phyloP scores from a whole-genome alignment of 2,888 invertebrate species.

The Arctia plantaginis region DNA sequence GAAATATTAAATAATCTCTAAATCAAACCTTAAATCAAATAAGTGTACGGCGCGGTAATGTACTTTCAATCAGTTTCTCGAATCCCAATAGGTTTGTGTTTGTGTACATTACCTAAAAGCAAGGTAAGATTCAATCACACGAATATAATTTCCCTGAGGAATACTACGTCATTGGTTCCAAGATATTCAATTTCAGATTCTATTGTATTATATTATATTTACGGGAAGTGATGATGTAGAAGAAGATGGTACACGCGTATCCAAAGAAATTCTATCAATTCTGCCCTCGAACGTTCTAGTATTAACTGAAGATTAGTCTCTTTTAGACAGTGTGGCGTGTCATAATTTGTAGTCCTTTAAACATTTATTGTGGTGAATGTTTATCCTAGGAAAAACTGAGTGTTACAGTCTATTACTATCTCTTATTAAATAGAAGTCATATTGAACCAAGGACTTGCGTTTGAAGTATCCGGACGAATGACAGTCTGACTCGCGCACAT shows the following conservation, averaged over 20 bases:
- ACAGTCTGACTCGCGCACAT: too few relatives aligned
- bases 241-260: background rate
- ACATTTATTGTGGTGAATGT: too few relatives aligned
- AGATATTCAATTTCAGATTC: background rate
- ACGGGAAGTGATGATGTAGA: too few relatives aligned
- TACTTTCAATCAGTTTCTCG: background rate
- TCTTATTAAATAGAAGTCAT: too few relatives aligned
- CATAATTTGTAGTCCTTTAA: too few relatives aligned
- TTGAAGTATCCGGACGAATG: too few relatives aligned
- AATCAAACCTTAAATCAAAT: background rate
- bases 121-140: constrained; percentile 1
- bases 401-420: too few relatives aligned
- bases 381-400: too few relatives aligned
- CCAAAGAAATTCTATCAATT: background rate
- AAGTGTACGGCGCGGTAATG: background rate
- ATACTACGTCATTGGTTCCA: background rate
- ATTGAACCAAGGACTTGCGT: too few relatives aligned
- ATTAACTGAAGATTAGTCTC: too few relatives aligned
- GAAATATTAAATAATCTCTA: background rate
- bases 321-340: too few relatives aligned
- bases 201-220: background rate
- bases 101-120: background rate
- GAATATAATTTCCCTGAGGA: background rate
- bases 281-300: too few relatives aligned
- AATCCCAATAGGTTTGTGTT: background rate